Conservation (phyloP, 2,888 invertebrate genomes). For the Adineta ricciae region DNA sequence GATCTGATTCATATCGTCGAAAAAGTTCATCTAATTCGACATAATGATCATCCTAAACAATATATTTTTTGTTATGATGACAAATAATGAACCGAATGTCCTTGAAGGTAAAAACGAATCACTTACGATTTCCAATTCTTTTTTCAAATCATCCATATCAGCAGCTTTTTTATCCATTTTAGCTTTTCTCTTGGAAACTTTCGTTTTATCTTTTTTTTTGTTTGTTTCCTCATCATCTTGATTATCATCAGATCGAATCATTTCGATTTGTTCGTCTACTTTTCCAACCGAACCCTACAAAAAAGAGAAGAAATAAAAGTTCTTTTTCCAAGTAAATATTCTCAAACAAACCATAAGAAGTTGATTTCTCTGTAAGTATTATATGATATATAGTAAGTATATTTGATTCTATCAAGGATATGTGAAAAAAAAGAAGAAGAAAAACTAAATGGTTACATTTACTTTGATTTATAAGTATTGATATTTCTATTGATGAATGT, state of each 20-base stretch:
- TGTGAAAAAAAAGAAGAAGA: no score
- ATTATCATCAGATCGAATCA: neutral
- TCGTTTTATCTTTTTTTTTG: no score
- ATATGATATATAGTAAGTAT: no score
- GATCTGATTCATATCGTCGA: neutral
- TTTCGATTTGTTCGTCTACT: neutral
- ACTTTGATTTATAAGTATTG: no score
- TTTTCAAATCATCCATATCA: neutral
- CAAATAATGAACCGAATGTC: no score
- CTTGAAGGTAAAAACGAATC: no score
- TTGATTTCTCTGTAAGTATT: no score
- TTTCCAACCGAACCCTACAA: neutral
- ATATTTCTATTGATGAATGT: neutral
- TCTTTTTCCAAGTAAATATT: neutral
- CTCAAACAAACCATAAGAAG: neutral
- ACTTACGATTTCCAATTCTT: neutral
- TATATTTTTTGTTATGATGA: no score
- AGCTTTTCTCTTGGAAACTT: neutral
- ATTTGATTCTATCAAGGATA: no score
- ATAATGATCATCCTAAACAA: neutral
- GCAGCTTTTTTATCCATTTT: neutral
- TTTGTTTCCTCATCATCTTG: no score
- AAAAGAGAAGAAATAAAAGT: neutral
- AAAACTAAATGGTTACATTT: no score
- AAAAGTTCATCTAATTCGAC: neutral